Percentiles rank a stretch among this genome's conserved stretches.
phyloP scores from a whole-genome alignment of 2,113 vertebrate genomes.

The Sinocyclocheilus grahami region DNA sequence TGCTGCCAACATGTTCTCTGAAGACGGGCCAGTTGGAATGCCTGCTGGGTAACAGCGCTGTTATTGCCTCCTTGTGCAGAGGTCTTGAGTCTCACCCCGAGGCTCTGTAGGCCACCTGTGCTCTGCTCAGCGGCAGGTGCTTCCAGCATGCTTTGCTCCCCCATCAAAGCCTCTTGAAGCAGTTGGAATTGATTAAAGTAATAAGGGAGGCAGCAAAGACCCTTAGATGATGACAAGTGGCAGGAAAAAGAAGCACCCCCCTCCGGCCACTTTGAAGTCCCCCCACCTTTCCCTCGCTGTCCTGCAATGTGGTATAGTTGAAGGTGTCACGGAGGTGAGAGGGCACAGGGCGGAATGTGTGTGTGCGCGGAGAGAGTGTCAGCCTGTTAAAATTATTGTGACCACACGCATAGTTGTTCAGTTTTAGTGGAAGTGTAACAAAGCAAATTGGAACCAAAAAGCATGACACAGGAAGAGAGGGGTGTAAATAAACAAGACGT shows the following conservation, averaged over 20 bases:
- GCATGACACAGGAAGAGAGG: conserved; percentile 70
- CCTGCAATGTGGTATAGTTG: conserved; percentile 74
- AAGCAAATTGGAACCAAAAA: conserved; percentile 70
- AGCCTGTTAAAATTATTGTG: conserved; percentile 47
- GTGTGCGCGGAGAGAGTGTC: conserved; percentile 39
- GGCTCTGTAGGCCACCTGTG: too few relatives aligned
- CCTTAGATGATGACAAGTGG: conserved; percentile 77
- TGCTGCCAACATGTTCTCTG: too few relatives aligned
- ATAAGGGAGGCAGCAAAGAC: conserved; percentile 75
- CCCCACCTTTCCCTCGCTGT: conserved; percentile 67
- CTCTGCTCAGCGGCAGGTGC: too few relatives aligned
- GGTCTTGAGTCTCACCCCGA: too few relatives aligned
- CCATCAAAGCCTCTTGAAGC: conserved; percentile 78
- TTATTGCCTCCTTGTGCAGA: too few relatives aligned
- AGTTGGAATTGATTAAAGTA: conserved; percentile 83
- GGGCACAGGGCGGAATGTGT: conserved; percentile 59
- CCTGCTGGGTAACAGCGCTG: too few relatives aligned
- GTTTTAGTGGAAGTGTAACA: conserved; percentile 72
- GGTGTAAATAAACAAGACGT: conserved; percentile 51
- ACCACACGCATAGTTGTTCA: conserved; percentile 76
- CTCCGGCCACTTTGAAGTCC: conserved; percentile 79
- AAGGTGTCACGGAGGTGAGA: conserved; percentile 60
- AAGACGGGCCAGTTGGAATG: too few relatives aligned
- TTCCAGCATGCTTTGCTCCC: conserved; percentile 26
- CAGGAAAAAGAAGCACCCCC: conserved; percentile 74